Conservation (phyloP, 1,140 invertebrate genomes). For the Thalassaphorura encarpata region DNA sequence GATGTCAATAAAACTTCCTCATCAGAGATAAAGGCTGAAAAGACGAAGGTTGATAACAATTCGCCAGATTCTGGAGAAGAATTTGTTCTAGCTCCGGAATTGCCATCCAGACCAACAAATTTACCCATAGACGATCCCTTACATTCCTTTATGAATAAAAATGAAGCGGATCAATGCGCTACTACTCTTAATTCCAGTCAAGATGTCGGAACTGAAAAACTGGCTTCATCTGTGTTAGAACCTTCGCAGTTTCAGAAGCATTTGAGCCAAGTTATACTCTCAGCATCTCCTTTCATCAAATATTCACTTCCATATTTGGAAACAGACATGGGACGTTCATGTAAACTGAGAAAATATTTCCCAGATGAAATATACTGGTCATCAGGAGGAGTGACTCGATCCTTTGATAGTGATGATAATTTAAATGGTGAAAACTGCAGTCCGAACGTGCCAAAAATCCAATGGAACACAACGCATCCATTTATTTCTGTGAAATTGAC, state of each 20-base stretch:
- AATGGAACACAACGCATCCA: slow-evolving; percentile 45
- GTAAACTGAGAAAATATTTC: slow-evolving; percentile 63
- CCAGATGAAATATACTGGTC: slow-evolving; percentile 71
- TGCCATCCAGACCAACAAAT: no score
- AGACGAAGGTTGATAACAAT: no score
- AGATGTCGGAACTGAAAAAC: no score
- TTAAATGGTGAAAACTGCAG: not conserved
- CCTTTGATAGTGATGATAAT: slow-evolving; percentile 6
- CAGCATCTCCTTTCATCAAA: slow-evolving; percentile 74
- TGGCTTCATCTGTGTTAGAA: not conserved
- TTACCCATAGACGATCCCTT: no score
- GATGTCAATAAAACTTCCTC: not conserved
- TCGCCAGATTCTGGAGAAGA: no score
- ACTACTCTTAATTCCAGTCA: no score
- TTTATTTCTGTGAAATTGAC: slow-evolving; percentile 62
- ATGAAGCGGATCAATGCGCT: no score
- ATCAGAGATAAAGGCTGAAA: not conserved
- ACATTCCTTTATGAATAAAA: no score
- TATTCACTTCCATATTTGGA: slow-evolving; percentile 80
- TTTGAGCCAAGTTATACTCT: slow-evolving; percentile 62
- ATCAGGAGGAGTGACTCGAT: slow-evolving; percentile 25
- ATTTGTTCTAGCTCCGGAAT: no score
- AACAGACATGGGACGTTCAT: slow-evolving; percentile 67
- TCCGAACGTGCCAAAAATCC: slow-evolving; percentile 4
- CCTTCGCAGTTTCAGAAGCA: slow-evolving; percentile 52